phyloP scores from a whole-genome alignment of 2,113 vertebrate genomes.

The Bubo scandiacus region DNA sequence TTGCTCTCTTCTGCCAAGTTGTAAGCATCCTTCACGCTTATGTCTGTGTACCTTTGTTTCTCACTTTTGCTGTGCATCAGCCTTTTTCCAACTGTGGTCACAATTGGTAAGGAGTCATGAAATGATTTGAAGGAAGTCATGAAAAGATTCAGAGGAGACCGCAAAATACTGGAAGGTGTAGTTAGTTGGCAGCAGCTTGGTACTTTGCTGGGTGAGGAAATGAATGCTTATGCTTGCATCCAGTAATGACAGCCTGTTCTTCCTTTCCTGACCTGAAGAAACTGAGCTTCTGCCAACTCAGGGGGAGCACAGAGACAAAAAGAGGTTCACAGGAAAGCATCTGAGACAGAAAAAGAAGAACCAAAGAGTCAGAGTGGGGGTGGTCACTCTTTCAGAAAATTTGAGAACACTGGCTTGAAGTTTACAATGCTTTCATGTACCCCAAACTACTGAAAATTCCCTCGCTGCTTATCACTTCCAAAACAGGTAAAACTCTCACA shows the following conservation, averaged over 20 bases:
- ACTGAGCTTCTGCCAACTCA: conserved; percentile 26
- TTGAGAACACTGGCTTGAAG: neutral
- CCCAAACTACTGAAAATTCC: neutral
- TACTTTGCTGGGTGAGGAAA: conserved; percentile 6
- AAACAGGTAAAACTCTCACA: neutral
- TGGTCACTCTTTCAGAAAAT: neutral
- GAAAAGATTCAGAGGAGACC: neutral
- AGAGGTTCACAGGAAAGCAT: neutral
- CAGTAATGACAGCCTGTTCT: conserved; percentile 43
- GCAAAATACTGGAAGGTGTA: neutral
- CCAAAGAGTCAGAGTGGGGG: neutral
- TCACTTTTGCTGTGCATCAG: neutral
- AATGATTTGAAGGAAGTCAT: neutral
- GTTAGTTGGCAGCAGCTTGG: neutral
- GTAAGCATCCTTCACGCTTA: rapidly evolving
- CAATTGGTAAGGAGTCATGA: rapidly evolving
- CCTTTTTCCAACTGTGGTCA: neutral
- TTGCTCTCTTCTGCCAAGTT: neutral
- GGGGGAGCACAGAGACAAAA: neutral
- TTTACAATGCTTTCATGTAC: neutral
- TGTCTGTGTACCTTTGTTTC: neutral
- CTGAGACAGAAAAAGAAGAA: neutral
- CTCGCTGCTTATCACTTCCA: neutral
- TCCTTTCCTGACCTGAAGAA: neutral
- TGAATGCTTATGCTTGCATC: neutral